Evolutionary conservation across 2,888 invertebrate species (phyloP).

Genomic region (Octodonta nipae): DNA sequence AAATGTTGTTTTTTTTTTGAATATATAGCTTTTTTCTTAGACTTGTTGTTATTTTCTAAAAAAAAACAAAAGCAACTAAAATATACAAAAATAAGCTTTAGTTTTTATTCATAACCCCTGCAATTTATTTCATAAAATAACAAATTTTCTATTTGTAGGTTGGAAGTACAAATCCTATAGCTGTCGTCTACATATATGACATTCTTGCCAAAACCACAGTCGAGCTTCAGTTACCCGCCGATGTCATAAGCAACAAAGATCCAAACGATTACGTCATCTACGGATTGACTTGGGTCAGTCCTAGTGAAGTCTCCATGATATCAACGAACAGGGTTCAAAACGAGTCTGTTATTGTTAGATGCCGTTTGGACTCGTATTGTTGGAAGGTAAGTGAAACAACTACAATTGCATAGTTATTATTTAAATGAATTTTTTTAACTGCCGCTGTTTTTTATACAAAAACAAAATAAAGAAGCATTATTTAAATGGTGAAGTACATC

Average conservation of each 20-base stretch:
- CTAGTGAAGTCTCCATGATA: slow-evolving; percentile 51
- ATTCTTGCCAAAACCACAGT: slow-evolving; percentile 25
- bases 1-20: no score
- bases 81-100: no score
- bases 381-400: slow-evolving; percentile 12
- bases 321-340: slow-evolving; percentile 84
- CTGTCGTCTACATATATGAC: slow-evolving; percentile 51
- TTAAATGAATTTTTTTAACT: no score
- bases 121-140: background rate
- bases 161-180: slow-evolving; percentile 60
- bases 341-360: slow-evolving; percentile 25
- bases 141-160: slow-evolving; percentile 37
- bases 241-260: slow-evolving; percentile 38
- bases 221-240: slow-evolving; percentile 13
- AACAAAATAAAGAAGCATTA: no score
- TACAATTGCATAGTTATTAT: no score
- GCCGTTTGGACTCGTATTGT: slow-evolving; percentile 15
- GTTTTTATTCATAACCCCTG: no score
- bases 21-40: no score
- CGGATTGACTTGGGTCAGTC: slow-evolving; percentile 61
- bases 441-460: background rate
- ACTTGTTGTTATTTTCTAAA: no score
- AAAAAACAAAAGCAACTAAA: no score
- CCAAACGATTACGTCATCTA: slow-evolving; percentile 55
- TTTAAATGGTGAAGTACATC: no score